Conservation (phyloP, 2,888 invertebrate species). For the Drosophila lacicola region DNA sequence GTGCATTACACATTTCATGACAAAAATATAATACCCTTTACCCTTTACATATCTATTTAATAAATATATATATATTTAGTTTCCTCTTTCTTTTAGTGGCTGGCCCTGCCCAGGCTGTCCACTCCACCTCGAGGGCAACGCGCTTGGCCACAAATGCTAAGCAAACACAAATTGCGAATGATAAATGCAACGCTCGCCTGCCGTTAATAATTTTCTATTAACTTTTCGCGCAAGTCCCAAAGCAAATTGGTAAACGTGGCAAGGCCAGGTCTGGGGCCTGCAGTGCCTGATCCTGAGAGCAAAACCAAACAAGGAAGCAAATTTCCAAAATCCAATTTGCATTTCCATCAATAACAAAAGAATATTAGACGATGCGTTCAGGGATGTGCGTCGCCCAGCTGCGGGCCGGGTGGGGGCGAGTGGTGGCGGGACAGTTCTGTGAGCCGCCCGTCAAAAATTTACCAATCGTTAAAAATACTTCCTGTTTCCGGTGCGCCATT, state of each 20-base stretch:
- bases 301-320: slow-evolving; percentile 66
- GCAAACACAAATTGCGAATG: slow-evolving; percentile 59
- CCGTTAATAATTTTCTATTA: slow-evolving; percentile 72
- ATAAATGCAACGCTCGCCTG: slow-evolving; percentile 68
- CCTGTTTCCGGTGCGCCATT: slow-evolving; percentile 77
- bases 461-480: slow-evolving; percentile 80
- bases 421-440: neutral
- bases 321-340: slow-evolving; percentile 75
- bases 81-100: too few species aligned
- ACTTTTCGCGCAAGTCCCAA: slow-evolving; percentile 50
- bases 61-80: too few species aligned
- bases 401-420: too few species aligned
- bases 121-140: neutral
- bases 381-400: slow-evolving; percentile 24
- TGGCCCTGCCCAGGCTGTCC: neutral
- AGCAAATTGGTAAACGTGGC: slow-evolving; percentile 30
- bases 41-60: too few species aligned
- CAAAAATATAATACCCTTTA: too few species aligned
- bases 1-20: too few species aligned
- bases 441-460: slow-evolving; percentile 73
- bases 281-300: slow-evolving; percentile 7
- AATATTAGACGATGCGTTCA: slow-evolving; percentile 65
- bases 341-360: slow-evolving; percentile 79
- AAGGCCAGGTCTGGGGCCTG: neutral
- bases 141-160: slow-evolving; percentile 40